Evolutionary conservation across 1,140 invertebrate genomes (phyloP).

Genomic region (Drosophila tropicalis): DNA sequence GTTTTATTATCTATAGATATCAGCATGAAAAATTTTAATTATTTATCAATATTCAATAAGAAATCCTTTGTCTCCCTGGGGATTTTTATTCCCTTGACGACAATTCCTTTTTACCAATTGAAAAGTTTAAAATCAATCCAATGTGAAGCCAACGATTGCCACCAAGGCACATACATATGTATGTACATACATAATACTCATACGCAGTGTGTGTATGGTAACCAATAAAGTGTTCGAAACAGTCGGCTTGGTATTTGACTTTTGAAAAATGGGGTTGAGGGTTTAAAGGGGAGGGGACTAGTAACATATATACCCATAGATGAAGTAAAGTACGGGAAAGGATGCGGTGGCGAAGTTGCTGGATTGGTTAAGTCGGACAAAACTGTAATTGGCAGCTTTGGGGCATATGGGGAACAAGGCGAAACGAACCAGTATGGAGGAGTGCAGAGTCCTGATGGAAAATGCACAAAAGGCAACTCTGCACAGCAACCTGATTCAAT

Average conservation of each 20-base stretch:
- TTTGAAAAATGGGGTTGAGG: slow-evolving; percentile 18
- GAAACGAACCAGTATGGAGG: slow-evolving; percentile 21
- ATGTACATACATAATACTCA: not conserved
- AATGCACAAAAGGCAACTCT: slow-evolving; percentile 44
- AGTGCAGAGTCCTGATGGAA: slow-evolving; percentile 23
- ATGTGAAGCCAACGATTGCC: slow-evolving; percentile 4
- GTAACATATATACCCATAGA: not conserved
- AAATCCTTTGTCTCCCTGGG: not conserved
- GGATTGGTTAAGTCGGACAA: slow-evolving; percentile 15
- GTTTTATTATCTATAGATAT: too few relatives aligned
- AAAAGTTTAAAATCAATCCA: slow-evolving; percentile 10
- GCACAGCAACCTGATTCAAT: slow-evolving; percentile 66
- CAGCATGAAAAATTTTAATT: not conserved
- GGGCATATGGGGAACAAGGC: slow-evolving; percentile 38
- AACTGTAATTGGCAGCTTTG: slow-evolving; percentile 54
- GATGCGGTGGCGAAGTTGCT: not conserved
- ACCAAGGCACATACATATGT: not conserved
- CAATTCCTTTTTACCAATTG: slow-evolving; percentile 1
- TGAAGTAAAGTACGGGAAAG: not conserved
- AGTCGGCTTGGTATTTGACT: slow-evolving; percentile 47
- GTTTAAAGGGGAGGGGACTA: not conserved
- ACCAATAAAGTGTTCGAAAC: slow-evolving; percentile 15
- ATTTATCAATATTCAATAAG: not conserved
- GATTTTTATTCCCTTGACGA: not conserved
- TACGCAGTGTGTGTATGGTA: slow-evolving; percentile 14